A percentile compares a stretch with the other conserved stretches of the same genome.
Evolutionary conservation across 2,888 invertebrate genomes (phyloP).

Genomic region (Micoletzkya japonica): DNA sequence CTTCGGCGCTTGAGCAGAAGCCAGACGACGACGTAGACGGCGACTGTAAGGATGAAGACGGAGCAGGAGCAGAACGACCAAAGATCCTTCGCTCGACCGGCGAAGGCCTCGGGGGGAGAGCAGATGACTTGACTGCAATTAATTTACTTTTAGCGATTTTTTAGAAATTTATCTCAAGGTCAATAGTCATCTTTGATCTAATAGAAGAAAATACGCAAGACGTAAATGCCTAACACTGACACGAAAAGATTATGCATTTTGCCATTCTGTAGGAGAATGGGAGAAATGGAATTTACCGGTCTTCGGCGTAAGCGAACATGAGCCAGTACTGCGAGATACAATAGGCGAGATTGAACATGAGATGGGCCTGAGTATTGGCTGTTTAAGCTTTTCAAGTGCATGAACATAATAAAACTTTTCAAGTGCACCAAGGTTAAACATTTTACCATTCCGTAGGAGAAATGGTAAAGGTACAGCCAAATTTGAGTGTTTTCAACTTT

Average conservation of each 20-base stretch:
- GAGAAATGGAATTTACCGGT: background rate
- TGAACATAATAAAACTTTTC: no score
- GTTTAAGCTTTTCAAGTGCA: no score
- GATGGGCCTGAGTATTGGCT: no score
- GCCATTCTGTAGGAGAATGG: no score
- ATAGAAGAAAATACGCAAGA: background rate
- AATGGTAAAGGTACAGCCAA: no score
- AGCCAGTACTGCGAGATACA: conserved; percentile 15
- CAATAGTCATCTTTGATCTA: background rate
- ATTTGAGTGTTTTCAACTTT: no score
- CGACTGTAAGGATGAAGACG: background rate
- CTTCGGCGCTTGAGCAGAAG: background rate
- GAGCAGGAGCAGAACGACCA: conserved; percentile 11
- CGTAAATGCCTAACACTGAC: background rate
- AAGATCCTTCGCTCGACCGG: conserved; percentile 1
- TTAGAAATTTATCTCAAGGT: background rate
- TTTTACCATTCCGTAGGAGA: no score
- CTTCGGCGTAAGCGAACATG: conserved; percentile 20
- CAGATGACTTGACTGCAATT: conserved; percentile 18
- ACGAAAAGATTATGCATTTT: background rate
- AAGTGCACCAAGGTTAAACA: no score
- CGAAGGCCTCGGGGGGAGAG: conserved; percentile 17
- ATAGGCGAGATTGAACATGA: no score
- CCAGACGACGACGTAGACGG: conserved; percentile 12
- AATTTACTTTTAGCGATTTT: background rate